These are phyloP conservation scores for Rosalia funebris DNA, from an alignment of 2,888 invertebrate genomes.

Conservation along the genomic window DNA sequence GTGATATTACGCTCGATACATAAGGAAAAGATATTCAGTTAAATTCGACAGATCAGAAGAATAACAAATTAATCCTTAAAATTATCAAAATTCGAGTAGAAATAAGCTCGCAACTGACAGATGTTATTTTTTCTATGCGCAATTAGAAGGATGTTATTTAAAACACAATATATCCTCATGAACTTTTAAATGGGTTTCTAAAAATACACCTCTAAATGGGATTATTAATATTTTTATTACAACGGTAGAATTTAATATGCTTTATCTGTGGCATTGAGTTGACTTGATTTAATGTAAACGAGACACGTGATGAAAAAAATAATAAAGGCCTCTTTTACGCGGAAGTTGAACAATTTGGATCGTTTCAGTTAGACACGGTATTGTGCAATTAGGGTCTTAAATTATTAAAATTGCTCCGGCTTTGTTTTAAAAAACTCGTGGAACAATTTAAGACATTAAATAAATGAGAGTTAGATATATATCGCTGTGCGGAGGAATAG, in stretches of 20 bases:
- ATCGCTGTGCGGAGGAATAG: slow-evolving; percentile 4
- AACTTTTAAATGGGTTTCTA: neutral
- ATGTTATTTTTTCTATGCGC: neutral
- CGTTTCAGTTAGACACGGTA: slow-evolving; percentile 51
- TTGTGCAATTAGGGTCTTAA: slow-evolving; percentile 48
- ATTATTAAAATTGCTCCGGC: slow-evolving; percentile 43
- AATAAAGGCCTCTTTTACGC: slow-evolving; percentile 46
- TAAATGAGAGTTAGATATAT: slow-evolving; percentile 14
- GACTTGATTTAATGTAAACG: slow-evolving; percentile 5
- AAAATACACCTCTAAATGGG: neutral
- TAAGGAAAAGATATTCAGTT: too few relatives aligned
- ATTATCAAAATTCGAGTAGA: too few relatives aligned
- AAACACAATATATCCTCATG: neutral
- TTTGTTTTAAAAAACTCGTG: slow-evolving; percentile 30
- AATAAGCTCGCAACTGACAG: neutral
- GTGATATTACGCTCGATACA: too few relatives aligned
- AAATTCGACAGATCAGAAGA: too few relatives aligned
- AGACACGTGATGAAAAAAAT: slow-evolving; percentile 25
- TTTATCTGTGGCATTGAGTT: slow-evolving; percentile 13
- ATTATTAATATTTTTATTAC: neutral
- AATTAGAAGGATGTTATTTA: neutral
- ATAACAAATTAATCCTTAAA: too few relatives aligned
- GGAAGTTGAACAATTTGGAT: slow-evolving; percentile 51
- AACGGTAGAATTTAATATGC: neutral
- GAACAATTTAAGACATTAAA: slow-evolving; percentile 18